Percentiles rank a stretch among this genome's conserved stretches.
phyloP scores from a whole-genome alignment of 2,113 vertebrate species.

The Scatophagus argus region DNA sequence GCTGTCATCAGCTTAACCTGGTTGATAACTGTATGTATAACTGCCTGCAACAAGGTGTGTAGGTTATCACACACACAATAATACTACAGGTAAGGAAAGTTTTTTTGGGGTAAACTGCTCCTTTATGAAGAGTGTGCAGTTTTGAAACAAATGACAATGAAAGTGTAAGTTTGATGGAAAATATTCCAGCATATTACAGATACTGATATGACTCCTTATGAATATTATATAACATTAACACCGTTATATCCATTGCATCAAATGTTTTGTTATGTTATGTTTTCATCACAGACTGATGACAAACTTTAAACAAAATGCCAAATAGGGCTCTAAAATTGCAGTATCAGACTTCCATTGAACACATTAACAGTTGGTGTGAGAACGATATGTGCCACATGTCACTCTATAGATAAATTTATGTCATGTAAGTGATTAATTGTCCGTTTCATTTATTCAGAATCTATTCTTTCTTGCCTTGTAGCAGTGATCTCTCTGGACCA shows the following conservation, averaged over 20 bases:
- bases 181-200: not conserved
- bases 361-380: too few relatives aligned
- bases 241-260: not conserved
- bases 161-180: not conserved
- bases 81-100: too few relatives aligned
- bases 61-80: too few relatives aligned
- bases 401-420: not conserved
- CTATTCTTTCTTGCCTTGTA: not conserved
- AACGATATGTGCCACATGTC: not conserved
- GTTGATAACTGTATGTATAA: too few relatives aligned
- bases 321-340: not conserved
- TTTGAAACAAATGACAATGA: too few relatives aligned
- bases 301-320: not conserved
- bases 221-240: not conserved
- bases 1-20: too few relatives aligned
- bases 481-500: slow-evolving; percentile 25
- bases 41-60: too few relatives aligned
- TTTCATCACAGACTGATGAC: not conserved
- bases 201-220: too few relatives aligned
- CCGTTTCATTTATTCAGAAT: slow-evolving; percentile 1
- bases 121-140: not conserved
- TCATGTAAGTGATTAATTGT: not conserved
- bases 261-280: not conserved
- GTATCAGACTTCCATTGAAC: not conserved
- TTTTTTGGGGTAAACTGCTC: too few relatives aligned